These are phyloP conservation scores for Rhimphoctona megacephalus DNA, from an alignment of 2,888 invertebrate species.

Conservation along the genomic window DNA sequence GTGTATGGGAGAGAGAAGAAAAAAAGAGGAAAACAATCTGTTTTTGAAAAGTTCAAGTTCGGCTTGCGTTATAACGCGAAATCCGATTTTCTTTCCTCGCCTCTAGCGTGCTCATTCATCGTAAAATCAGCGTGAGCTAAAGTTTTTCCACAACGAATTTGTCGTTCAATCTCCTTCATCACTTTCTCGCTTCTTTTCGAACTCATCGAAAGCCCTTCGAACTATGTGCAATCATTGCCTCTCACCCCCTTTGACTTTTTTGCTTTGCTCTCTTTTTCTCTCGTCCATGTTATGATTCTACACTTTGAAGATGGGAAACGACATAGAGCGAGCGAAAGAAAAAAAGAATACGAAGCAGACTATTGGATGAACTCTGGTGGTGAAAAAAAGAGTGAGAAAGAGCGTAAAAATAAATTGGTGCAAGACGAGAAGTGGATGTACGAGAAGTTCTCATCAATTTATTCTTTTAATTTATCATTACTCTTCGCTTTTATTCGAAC, in stretches of 20 bases:
- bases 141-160: constrained; percentile 27
- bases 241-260: background rate
- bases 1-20: background rate
- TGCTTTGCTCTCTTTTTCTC: background rate
- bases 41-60: background rate
- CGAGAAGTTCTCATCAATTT: constrained; percentile 38
- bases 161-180: background rate
- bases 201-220: constrained; percentile 38
- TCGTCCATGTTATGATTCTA: constrained; percentile 6
- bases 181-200: constrained; percentile 6
- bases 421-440: constrained; percentile 1
- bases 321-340: background rate
- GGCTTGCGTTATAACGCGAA: background rate
- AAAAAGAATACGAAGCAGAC: background rate
- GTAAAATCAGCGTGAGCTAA: constrained; percentile 15
- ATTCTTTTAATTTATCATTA: constrained; percentile 28
- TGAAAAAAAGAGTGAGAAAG: background rate
- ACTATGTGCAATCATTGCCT: constrained; percentile 14
- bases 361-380: background rate
- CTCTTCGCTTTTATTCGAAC: constrained; percentile 26
- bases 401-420: constrained; percentile 18
- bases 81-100: constrained; percentile 1
- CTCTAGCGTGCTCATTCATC: constrained; percentile 22
- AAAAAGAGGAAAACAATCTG: background rate
- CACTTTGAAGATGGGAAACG: constrained; percentile 1